Conservation (phyloP, 2,888 invertebrate genomes). For the Itoplectis maculator region DNA sequence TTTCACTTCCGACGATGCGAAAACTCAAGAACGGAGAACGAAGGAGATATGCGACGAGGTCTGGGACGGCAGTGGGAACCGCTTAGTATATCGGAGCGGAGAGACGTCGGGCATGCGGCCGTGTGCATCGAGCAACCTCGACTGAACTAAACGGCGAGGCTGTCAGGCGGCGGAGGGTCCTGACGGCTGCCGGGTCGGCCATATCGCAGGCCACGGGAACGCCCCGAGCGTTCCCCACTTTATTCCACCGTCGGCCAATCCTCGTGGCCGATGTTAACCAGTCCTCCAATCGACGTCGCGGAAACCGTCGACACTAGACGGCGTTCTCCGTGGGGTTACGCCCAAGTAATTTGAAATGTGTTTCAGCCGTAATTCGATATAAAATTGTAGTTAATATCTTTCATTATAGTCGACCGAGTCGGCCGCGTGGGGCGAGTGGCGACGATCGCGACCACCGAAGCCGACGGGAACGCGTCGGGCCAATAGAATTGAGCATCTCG, state of each 20-base stretch:
- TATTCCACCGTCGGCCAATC: constrained; percentile 66
- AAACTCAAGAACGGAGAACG: background rate
- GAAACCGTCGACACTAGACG: constrained; percentile 71
- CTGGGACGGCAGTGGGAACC: background rate
- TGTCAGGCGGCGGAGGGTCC: constrained; percentile 67
- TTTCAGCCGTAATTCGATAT: constrained; percentile 84
- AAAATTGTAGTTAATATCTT: constrained; percentile 85
- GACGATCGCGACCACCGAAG: constrained; percentile 41
- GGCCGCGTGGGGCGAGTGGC: constrained; percentile 66
- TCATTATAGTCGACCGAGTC: constrained; percentile 81
- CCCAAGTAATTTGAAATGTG: constrained; percentile 84
- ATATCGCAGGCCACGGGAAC: constrained; percentile 77
- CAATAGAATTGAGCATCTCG: constrained; percentile 25
- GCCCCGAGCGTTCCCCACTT: constrained; percentile 78
- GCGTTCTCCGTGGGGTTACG: constrained; percentile 77
- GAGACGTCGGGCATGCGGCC: constrained; percentile 66
- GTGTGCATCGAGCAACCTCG: constrained; percentile 79
- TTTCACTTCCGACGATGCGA: constrained; percentile 35
- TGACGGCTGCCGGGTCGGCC: constrained; percentile 79
- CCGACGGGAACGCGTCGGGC: background rate
- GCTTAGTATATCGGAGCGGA: constrained; percentile 9
- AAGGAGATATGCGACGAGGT: background rate
- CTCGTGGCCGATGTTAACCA: constrained; percentile 20
- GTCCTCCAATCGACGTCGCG: constrained; percentile 73
- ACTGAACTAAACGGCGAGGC: constrained; percentile 74